A percentile compares a stretch with the other conserved stretches of the same genome.
These are phyloP conservation scores for Hylyphantes graminicola DNA, from an alignment of 1,140 invertebrate species.

Conservation along the genomic window DNA sequence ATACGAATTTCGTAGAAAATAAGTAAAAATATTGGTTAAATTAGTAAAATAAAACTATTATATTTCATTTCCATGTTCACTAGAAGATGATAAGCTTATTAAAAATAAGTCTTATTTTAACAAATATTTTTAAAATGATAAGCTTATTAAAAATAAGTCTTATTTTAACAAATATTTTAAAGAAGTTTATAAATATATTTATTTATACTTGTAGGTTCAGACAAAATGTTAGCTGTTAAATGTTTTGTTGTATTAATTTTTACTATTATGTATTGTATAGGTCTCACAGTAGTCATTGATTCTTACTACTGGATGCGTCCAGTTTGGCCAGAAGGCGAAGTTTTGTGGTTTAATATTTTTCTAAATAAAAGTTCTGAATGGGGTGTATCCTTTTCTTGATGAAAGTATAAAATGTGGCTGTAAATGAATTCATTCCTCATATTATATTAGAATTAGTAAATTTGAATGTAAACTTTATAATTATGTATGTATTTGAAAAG, in stretches of 20 bases:
- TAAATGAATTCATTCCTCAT: too few relatives aligned
- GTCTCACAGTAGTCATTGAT: constrained; percentile 84
- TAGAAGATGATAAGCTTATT: background rate
- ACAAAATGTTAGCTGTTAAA: background rate
- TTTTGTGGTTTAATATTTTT: constrained; percentile 95
- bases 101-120: too few relatives aligned
- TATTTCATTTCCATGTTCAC: background rate
- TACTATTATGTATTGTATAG: constrained; percentile 69
- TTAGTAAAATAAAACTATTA: background rate
- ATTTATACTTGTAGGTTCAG: background rate
- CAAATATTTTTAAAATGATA: too few relatives aligned
- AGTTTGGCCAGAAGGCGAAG: constrained; percentile 94
- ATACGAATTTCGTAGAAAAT: too few relatives aligned
- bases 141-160: background rate
- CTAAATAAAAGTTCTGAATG: constrained; percentile 95
- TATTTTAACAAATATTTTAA: background rate
- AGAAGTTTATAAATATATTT: background rate
- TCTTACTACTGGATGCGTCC: constrained; percentile 91
- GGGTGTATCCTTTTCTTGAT: constrained; percentile 89
- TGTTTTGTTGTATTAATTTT: constrained; percentile 20
- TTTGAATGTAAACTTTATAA: too few relatives aligned
- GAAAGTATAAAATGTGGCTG: too few relatives aligned
- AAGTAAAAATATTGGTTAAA: too few relatives aligned
- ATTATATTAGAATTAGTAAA: too few relatives aligned
- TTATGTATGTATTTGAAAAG: too few relatives aligned